phyloP scores from a whole-genome alignment of 2,888 invertebrate genomes.

The Caradrina clavipalpis region DNA sequence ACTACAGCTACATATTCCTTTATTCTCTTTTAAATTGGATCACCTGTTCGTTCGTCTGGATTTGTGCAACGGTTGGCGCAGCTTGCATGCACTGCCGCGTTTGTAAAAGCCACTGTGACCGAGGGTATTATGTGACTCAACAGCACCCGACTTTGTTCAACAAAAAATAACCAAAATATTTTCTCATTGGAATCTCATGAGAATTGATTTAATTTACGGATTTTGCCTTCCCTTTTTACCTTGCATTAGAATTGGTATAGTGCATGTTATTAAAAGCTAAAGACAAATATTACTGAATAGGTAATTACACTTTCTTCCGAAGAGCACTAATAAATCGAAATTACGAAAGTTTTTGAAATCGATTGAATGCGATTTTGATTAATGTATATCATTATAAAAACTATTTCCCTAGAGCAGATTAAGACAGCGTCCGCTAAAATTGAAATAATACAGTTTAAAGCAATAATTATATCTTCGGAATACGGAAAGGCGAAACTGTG shows the following conservation, averaged over 20 bases:
- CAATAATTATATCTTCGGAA: too few relatives aligned
- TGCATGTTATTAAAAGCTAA: background rate
- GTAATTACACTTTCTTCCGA: too few relatives aligned
- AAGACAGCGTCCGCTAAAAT: too few relatives aligned
- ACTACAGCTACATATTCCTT: background rate
- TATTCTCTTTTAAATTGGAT: background rate
- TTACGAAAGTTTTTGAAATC: background rate
- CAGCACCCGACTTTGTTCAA: background rate
- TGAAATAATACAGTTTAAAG: too few relatives aligned
- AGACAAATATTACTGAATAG: too few relatives aligned
- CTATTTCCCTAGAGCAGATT: background rate
- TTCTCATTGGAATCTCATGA: conserved; percentile 12
- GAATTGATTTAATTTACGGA: too few relatives aligned
- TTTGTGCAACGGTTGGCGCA: conserved; percentile 3
- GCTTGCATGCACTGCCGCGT: conserved; percentile 2
- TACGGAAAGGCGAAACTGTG: too few relatives aligned
- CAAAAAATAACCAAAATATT: background rate
- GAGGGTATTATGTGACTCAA: background rate
- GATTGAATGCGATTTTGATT: background rate
- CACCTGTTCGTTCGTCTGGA: background rate
- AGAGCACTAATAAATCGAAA: background rate
- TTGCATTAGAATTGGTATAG: too few relatives aligned
- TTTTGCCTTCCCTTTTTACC: too few relatives aligned
- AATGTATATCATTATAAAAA: background rate
- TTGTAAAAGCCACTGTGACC: background rate